Evolutionary conservation across 2,888 invertebrate genomes (phyloP), one percentile per base, ranked within the genome.

Genomic region (Tiliacea aurago): DNA sequence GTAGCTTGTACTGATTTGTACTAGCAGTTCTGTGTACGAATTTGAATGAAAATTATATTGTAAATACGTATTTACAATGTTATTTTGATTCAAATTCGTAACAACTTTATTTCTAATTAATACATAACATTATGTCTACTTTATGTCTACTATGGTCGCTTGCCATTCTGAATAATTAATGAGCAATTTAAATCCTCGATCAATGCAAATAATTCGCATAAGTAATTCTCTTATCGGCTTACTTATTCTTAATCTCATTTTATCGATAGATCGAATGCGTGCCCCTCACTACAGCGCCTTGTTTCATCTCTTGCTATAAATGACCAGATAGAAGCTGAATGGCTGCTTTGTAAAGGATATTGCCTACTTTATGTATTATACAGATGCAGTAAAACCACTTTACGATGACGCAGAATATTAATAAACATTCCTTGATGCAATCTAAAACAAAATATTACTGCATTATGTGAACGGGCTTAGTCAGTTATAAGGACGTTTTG

Each of bases 281-380:
- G 56, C 63, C 84, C 91, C 74, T 81, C 91, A 86, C 93, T 93
- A 90, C 55, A 86, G 85, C 91, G 92, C 91, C 92, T 94, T 93
- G 95, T 95, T 95, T 95, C 95, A 95, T 95, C 94, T 94, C 94
- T 87, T 89, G 91, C 94, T 91, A 93, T 94, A 95, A 95, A 95
- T 93, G 94, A 94, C 93, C 95, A 95, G 94, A 95, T 94, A 95
- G 93, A 90, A 91, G 90, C 93, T 95, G 95, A 96, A 95, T 94
- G 92, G 92, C 88, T 90, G 91, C 95, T 93, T 95, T 95, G 95
- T 95, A 91, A 90, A 91, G 89, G 87, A 92, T 93, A 95, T 95
- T 94, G 94, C 94, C 93, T 94, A 93, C 92, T 95, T 94, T 94
- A 94, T 94, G 92, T 91, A 93, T 93, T 92, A 91, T 88, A 91